Conservation (phyloP, 2,113 vertebrate genomes). For the Piprites chloris region DNA sequence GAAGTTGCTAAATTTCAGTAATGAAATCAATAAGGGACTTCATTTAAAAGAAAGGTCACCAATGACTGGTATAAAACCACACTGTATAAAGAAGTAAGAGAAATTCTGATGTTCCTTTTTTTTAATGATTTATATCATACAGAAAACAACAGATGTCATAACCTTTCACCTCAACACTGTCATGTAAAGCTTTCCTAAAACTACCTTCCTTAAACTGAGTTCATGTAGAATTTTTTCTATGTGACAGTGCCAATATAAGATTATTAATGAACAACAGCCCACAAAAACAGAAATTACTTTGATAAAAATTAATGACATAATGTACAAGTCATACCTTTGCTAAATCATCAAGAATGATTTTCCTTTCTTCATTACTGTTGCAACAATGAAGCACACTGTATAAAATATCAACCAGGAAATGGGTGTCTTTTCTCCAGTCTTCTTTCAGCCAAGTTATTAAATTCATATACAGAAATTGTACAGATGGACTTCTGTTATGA, state of each 20-base stretch:
- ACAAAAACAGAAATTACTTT: neutral
- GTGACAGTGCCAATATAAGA: neutral
- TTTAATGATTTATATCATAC: neutral
- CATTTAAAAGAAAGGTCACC: neutral
- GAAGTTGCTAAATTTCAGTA: neutral
- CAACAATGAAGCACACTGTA: slow-evolving; percentile 90
- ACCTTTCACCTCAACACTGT: neutral
- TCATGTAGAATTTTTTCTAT: neutral
- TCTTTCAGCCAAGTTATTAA: slow-evolving; percentile 86
- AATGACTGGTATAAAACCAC: neutral
- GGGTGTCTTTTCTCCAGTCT: slow-evolving; percentile 72
- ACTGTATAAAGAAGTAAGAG: neutral
- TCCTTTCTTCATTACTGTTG: slow-evolving; percentile 75
- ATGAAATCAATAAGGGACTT: neutral
- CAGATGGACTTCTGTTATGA: slow-evolving; percentile 73
- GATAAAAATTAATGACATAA: neutral
- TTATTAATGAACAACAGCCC: neutral
- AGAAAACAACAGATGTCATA: neutral
- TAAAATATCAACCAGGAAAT: slow-evolving; percentile 89
- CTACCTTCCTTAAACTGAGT: neutral
- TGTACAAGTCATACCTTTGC: slow-evolving; percentile 71
- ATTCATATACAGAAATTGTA: slow-evolving; percentile 83
- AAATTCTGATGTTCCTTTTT: neutral
- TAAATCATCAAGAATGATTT: slow-evolving; percentile 83
- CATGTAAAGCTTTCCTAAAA: neutral